A percentile compares a stretch with the other conserved stretches of the same genome.
Conservation (phyloP, 2,888 invertebrate species). For the Willowsia nigromaculata region DNA sequence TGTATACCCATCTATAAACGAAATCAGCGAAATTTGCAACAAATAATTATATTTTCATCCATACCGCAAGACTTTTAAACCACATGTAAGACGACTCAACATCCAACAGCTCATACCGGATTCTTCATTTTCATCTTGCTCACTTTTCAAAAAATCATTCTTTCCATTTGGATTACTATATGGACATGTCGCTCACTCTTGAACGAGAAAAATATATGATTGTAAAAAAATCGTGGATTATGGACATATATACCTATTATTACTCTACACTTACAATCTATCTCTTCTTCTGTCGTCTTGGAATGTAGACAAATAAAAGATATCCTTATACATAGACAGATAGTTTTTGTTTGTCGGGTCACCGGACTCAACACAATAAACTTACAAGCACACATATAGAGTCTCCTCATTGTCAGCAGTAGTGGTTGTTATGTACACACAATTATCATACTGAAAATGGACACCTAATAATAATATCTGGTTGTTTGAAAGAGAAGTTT, state of each 20-base stretch:
- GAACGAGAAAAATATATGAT: no score
- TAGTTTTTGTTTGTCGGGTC: neutral
- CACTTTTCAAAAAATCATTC: no score
- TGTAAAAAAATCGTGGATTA: no score
- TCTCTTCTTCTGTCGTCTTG: neutral
- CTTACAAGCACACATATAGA: neutral
- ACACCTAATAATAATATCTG: neutral
- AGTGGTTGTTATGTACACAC: neutral
- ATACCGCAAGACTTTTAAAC: no score
- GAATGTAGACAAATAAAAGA: slow-evolving; percentile 4
- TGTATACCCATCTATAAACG: no score
- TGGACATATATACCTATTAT: neutral
- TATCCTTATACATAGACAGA: neutral
- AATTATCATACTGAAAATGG: slow-evolving; percentile 5
- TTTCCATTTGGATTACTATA: no score
- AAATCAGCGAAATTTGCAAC: no score
- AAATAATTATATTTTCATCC: no score
- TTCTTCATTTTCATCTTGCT: no score
- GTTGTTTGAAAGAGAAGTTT: neutral
- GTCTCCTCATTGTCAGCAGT: neutral
- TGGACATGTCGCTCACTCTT: no score
- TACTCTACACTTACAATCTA: neutral
- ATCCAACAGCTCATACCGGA: no score
- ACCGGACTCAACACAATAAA: neutral
- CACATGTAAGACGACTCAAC: no score